These are phyloP conservation scores for Ailurus styani DNA, from an alignment of 2,113 vertebrate genomes.

Conservation along the genomic window DNA sequence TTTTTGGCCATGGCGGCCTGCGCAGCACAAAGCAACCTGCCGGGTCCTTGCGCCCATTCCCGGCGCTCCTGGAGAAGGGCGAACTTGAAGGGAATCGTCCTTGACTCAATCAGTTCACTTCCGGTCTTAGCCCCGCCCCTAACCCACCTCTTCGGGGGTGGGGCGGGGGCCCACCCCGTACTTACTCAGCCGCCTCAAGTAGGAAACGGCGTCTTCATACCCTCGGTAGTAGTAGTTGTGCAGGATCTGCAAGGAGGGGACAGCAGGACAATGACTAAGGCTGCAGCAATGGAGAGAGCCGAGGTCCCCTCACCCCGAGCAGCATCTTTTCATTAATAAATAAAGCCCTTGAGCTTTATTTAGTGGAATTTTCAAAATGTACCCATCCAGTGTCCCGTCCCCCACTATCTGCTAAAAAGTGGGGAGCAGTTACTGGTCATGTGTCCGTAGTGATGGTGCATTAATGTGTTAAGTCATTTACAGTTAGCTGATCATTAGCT, in stretches of 20 bases:
- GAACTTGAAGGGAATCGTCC: accelerated
- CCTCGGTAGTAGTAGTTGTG: slow-evolving; percentile 81
- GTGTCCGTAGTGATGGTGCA: neutral
- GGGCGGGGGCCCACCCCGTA: neutral
- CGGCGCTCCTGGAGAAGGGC: neutral
- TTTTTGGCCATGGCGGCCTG: neutral
- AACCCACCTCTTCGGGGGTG: neutral
- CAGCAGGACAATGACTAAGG: neutral
- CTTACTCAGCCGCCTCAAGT: slow-evolving; percentile 84
- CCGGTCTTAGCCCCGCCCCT: neutral
- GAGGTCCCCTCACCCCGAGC: neutral
- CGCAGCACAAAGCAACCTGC: no score
- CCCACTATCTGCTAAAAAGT: neutral
- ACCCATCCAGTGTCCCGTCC: no score
- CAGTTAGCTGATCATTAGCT: neutral
- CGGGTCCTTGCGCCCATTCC: neutral
- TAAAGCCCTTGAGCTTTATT: neutral
- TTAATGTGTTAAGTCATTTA: neutral
- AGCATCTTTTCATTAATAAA: no score
- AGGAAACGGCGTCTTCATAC: slow-evolving; percentile 80
- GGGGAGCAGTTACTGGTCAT: neutral
- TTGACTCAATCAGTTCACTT: neutral
- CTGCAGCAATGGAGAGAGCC: accelerated
- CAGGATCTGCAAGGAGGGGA: slow-evolving; percentile 74
- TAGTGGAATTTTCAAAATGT: neutral